These are phyloP conservation scores for Sphenodon punctatus DNA, from an alignment of 2,797 vertebrate species.

Conservation along the genomic window DNA sequence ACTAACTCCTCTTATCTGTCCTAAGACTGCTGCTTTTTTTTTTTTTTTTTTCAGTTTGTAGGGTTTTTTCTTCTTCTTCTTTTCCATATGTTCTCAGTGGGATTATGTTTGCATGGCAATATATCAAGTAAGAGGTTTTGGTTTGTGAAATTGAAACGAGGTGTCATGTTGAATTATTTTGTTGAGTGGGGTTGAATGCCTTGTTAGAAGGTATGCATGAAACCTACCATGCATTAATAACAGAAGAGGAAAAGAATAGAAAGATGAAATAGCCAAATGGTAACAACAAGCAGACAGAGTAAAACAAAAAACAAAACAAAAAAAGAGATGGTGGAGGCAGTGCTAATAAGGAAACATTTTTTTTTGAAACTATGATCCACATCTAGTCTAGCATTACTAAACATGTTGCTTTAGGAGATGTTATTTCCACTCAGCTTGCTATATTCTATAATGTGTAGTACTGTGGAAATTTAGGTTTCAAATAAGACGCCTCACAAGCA, in stretches of 20 bases:
- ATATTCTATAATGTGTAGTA: background rate
- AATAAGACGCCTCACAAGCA: background rate
- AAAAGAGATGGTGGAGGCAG: background rate
- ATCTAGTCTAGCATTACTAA: too few species aligned
- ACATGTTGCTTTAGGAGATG: too few species aligned
- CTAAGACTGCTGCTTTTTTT: background rate
- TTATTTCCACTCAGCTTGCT: too few species aligned
- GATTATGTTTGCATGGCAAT: background rate
- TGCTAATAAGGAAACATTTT: slow-evolving; percentile 24
- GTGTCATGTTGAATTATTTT: too few species aligned
- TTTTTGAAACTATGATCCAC: background rate
- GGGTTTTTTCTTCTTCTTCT: too few species aligned
- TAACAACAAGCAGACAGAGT: background rate
- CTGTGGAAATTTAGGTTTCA: background rate
- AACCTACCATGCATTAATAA: slow-evolving; percentile 17
- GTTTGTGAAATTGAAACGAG: too few species aligned
- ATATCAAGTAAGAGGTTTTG: slow-evolving; percentile 3
- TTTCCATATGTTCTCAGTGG: background rate
- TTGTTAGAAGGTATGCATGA: too few species aligned
- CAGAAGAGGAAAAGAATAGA: background rate
- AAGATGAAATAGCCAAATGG: slow-evolving; percentile 10
- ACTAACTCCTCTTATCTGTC: background rate
- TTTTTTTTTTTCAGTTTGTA: background rate
- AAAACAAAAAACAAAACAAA: background rate
- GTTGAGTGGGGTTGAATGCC: background rate